Evolutionary conservation across 2,797 vertebrate species (phyloP).

Genomic region (Tangara arthus): DNA sequence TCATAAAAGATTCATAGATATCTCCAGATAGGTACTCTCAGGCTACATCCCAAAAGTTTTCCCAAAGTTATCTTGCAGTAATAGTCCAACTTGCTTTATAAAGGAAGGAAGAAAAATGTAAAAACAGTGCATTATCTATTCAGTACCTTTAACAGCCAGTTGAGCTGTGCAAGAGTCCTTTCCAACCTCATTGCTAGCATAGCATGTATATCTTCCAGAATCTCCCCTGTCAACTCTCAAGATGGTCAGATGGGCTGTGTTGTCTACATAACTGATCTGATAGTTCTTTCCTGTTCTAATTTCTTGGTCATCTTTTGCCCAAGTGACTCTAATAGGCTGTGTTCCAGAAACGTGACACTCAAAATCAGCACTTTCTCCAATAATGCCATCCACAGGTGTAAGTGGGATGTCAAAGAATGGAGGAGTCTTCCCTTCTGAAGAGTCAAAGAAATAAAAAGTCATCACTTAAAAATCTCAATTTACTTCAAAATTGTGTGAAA

Average conservation of each 20-base stretch:
- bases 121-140: not conserved
- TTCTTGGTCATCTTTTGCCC: constrained; percentile 95
- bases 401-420: constrained; percentile 90
- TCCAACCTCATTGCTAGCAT: constrained; percentile 90
- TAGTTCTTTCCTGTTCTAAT: constrained; percentile 92
- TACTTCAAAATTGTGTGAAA: not conserved
- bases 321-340: constrained; percentile 89
- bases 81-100: not conserved
- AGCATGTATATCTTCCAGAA: constrained; percentile 87
- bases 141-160: constrained; percentile 90
- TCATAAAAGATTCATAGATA: not conserved
- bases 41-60: not conserved
- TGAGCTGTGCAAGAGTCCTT: constrained; percentile 90
- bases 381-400: constrained; percentile 80
- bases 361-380: constrained; percentile 88
- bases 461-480: not conserved
- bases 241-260: constrained; percentile 85
- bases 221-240: constrained; percentile 87
- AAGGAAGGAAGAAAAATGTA: not conserved
- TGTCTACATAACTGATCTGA: constrained; percentile 88
- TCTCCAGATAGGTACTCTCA: not conserved
- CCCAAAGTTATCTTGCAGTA: not conserved
- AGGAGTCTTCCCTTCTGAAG: constrained; percentile 88
- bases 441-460: constrained; percentile 43
- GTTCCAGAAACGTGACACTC: constrained; percentile 92